These are phyloP conservation scores for Porites rus DNA, from an alignment of 92 coral and sea anemone species.

Conservation along the genomic window DNA sequence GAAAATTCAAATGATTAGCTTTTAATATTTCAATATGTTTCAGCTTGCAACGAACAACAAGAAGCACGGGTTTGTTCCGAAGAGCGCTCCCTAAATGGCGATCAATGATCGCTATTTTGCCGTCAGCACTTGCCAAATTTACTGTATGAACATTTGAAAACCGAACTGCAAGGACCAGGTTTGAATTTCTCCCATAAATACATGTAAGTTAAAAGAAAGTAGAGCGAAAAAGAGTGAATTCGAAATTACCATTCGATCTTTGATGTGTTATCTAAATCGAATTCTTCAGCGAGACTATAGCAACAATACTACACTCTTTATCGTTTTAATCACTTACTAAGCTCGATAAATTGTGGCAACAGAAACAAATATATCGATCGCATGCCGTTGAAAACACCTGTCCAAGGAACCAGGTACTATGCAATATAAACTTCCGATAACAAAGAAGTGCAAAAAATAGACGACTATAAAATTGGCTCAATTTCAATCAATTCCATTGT, in stretches of 20 bases:
- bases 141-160: not conserved
- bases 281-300: not conserved
- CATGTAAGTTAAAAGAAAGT: not conserved
- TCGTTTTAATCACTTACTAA: not conserved
- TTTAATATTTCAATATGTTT: not conserved
- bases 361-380: slow-evolving; percentile 12
- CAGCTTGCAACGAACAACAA: not conserved
- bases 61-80: not conserved
- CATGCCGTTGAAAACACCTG: not conserved
- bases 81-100: not conserved
- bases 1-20: not conserved
- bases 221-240: not conserved
- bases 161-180: not conserved
- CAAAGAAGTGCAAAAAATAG: not conserved
- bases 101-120: slow-evolving; percentile 11
- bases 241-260: not conserved
- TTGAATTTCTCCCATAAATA: not conserved
- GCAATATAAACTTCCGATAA: not conserved
- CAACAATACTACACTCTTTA: not conserved
- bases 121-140: slow-evolving; percentile 21
- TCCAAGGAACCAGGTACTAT: not conserved
- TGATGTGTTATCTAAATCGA: not conserved
- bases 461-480: not conserved
- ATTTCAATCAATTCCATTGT: not conserved
- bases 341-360: not conserved